Evolutionary conservation across 1,140 invertebrate species (phyloP).

Genomic region (Polypedilum vanderplanki): DNA sequence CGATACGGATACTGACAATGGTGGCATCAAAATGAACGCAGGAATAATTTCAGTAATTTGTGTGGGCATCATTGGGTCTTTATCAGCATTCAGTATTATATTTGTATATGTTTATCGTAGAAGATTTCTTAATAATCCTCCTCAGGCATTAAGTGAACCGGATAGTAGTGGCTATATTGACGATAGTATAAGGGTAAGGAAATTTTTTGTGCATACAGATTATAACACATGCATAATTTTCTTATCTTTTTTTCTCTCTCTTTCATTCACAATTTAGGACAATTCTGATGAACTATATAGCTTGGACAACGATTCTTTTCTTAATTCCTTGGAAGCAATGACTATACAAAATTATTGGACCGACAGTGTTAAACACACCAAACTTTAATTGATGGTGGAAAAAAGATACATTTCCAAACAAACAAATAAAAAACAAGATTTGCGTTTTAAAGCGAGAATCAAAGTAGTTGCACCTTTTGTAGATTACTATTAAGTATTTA

Average conservation of each 20-base stretch:
- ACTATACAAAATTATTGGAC: constrained; percentile 91
- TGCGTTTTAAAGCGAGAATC: constrained; percentile 28
- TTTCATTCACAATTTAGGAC: constrained; percentile 54
- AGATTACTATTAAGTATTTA: too few relatives aligned
- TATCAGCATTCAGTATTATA: constrained; percentile 63
- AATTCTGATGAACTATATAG: constrained; percentile 90
- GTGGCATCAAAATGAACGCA: constrained; percentile 47
- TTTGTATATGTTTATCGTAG: constrained; percentile 54
- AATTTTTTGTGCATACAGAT: constrained; percentile 35
- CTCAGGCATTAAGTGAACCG: constrained; percentile 73
- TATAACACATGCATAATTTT: constrained; percentile 31
- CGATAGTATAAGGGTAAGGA: constrained; percentile 74
- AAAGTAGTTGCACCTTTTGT: neutral
- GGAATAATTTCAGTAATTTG: constrained; percentile 65
- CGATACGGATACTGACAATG: constrained; percentile 34
- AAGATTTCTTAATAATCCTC: constrained; percentile 69
- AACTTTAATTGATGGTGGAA: constrained; percentile 54
- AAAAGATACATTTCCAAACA: neutral
- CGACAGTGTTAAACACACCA: constrained; percentile 84
- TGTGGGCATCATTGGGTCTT: constrained; percentile 55
- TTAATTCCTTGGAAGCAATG: constrained; percentile 85
- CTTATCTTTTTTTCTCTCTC: constrained; percentile 31
- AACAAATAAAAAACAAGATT: constrained; percentile 4
- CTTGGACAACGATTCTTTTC: constrained; percentile 83
- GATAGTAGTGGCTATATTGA: constrained; percentile 84